A percentile compares a stretch with the other conserved stretches of the same genome.
These are phyloP conservation scores for Nipponacmea schrenckii DNA, from an alignment of 2,888 invertebrate species.

Conservation along the genomic window DNA sequence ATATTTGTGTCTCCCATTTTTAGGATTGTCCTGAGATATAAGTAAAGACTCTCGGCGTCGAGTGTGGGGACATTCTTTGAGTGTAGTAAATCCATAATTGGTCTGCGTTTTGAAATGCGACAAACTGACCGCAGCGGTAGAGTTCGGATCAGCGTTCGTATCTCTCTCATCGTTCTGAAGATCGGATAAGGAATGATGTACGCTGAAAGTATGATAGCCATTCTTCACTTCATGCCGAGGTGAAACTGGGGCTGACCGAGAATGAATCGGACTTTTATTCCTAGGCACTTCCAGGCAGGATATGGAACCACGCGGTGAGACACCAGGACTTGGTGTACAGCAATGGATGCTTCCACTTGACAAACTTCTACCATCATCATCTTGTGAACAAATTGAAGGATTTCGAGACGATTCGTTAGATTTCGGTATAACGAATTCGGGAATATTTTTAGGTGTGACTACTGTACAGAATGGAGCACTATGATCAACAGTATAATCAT, in stretches of 20 bases:
- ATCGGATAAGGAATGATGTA: conserved; percentile 26
- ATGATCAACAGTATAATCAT: conserved; percentile 12
- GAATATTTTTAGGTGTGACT: conserved; percentile 56
- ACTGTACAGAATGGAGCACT: conserved; percentile 33
- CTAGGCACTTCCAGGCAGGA: conserved; percentile 37
- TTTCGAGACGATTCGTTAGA: conserved; percentile 50
- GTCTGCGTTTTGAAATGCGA: conserved; percentile 51
- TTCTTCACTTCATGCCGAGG: conserved; percentile 46
- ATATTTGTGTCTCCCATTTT: conserved; percentile 2
- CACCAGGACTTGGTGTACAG: conserved; percentile 39
- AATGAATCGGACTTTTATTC: conserved; percentile 25
- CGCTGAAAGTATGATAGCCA: conserved; percentile 28
- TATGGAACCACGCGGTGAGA: conserved; percentile 37
- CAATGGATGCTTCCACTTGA: conserved; percentile 43
- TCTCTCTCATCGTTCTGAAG: conserved; percentile 26
- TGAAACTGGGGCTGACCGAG: conserved; percentile 49
- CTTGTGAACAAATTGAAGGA: conserved; percentile 41
- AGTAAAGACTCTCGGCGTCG: conserved; percentile 57
- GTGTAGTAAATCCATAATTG: conserved; percentile 52
- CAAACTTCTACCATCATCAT: conserved; percentile 37
- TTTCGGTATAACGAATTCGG: conserved; percentile 60
- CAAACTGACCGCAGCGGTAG: conserved; percentile 50
- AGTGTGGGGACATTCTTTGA: conserved; percentile 53
- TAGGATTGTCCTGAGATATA: conserved; percentile 35
- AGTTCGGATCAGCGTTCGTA: conserved; percentile 53